phyloP scores from a whole-genome alignment of 2,113 vertebrate species.

The Coregonus clupeaformis region DNA sequence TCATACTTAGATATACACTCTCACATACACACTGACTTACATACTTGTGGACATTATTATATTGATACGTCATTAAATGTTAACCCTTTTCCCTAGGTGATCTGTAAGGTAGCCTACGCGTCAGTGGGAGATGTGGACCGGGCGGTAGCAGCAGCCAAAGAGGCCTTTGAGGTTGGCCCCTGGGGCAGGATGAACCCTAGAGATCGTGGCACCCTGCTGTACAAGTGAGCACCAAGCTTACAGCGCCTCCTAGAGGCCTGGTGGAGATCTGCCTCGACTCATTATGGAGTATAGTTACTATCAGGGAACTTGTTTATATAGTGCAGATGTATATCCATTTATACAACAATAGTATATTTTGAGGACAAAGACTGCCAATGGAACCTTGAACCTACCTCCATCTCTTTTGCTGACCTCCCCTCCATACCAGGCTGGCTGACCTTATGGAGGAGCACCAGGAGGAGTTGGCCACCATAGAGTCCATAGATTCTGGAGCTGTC shows the following conservation, averaged over 20 bases:
- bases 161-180: constrained; percentile 73
- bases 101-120: constrained; percentile 78
- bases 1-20: neutral
- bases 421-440: constrained; percentile 69
- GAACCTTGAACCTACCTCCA: neutral
- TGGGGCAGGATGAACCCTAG: constrained; percentile 83
- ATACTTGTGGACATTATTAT: neutral
- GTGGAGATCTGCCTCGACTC: no score
- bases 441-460: constrained; percentile 82
- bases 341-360: no score
- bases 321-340: no score
- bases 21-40: neutral
- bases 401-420: neutral
- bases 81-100: constrained; percentile 62
- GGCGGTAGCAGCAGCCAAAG: constrained; percentile 77
- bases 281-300: neutral
- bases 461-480: constrained; percentile 80
- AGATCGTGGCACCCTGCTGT: constrained; percentile 76
- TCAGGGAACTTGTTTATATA: neutral
- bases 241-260: constrained; percentile 16
- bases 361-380: no score
- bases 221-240: constrained; percentile 60
- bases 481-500: constrained; percentile 79
- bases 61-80: neutral
- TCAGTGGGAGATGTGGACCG: constrained; percentile 78